Evolutionary conservation across 2,797 vertebrate species (phyloP).

Genomic region (Arctocebus calabarensis): DNA sequence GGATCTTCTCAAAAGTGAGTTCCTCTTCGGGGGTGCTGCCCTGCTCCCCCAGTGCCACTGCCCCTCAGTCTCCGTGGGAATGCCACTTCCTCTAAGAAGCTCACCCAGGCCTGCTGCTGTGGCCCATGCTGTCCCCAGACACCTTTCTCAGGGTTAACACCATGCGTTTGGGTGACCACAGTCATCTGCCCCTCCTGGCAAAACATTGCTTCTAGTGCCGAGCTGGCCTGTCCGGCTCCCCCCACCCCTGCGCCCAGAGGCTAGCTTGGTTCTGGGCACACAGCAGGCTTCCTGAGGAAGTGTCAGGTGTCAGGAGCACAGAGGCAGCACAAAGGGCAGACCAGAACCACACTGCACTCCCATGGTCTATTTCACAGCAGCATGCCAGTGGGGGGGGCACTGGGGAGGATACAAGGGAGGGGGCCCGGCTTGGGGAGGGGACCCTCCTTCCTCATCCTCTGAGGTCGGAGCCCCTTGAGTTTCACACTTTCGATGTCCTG

Average conservation of each 20-base stretch:
- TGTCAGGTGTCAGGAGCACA: accelerated
- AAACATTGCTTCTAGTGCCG: no score
- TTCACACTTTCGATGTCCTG: accelerated
- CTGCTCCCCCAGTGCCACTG: not conserved
- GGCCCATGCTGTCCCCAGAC: not conserved
- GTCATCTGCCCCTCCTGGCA: accelerated
- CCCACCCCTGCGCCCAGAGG: accelerated
- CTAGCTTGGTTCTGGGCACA: no score
- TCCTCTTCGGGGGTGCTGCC: not conserved
- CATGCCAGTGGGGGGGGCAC: not conserved
- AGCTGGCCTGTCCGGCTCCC: accelerated
- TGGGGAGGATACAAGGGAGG: accelerated
- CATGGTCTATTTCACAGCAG: not conserved
- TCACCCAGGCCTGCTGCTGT: not conserved
- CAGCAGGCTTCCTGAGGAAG: not conserved
- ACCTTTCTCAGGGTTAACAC: not conserved
- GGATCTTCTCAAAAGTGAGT: not conserved
- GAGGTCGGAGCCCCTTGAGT: not conserved
- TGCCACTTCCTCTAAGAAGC: not conserved
- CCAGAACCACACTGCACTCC: accelerated
- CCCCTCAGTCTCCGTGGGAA: accelerated
- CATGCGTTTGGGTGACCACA: accelerated
- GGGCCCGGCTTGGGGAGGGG: accelerated
- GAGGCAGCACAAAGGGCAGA: not conserved
- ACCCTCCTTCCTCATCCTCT: not conserved